Percentiles rank a stretch among this genome's conserved stretches.
Evolutionary conservation across 37 sponge, comb jelly and placozoan genomes (phyloP).

Genomic region (Hormiphora californensis): DNA sequence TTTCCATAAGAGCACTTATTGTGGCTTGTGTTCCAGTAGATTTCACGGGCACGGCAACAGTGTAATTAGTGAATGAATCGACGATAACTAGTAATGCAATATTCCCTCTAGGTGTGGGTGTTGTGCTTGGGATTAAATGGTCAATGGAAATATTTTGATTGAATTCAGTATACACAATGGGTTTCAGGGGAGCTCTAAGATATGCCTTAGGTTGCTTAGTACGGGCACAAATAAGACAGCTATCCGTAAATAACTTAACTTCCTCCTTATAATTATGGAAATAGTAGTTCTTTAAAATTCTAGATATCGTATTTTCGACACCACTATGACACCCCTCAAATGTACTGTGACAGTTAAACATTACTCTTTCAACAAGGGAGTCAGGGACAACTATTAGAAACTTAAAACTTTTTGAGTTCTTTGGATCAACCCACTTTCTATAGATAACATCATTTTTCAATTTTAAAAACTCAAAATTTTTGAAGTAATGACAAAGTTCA

Average conservation of each 20-base stretch:
- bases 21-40: constrained; percentile 11
- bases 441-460: neutral
- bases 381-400: neutral
- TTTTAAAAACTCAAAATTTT: neutral
- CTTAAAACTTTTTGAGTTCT: neutral
- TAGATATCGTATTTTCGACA: neutral
- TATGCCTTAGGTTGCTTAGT: constrained; percentile 8
- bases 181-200: constrained; percentile 22
- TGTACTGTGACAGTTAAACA: constrained; percentile 16
- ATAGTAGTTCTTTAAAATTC: constrained; percentile 21
- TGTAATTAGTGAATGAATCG: constrained; percentile 23
- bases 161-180: constrained; percentile 23
- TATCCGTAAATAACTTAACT: neutral
- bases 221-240: constrained; percentile 28
- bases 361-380: neutral
- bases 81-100: constrained; percentile 4
- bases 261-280: neutral
- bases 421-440: neutral
- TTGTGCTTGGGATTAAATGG: neutral
- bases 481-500: neutral
- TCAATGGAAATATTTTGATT: neutral
- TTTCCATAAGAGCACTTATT: neutral
- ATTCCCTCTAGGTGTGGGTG: constrained; percentile 19
- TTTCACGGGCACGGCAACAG: neutral
- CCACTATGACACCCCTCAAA: constrained; percentile 18